phyloP scores from a whole-genome alignment of 2,888 invertebrate genomes.

The Syrista parreyssii region DNA sequence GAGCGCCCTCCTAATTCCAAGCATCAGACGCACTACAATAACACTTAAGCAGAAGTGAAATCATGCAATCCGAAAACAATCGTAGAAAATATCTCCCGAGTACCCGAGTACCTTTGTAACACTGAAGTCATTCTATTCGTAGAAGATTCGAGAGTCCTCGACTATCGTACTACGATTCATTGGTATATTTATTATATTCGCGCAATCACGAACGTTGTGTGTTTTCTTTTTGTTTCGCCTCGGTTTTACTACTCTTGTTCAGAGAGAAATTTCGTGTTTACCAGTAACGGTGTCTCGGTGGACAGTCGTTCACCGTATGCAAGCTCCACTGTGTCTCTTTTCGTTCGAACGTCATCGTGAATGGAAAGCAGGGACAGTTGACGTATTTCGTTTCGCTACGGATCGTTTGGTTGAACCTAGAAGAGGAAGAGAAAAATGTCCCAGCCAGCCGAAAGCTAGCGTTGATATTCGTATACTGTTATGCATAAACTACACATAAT shows the following conservation, averaged over 20 bases:
- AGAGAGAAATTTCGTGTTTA: background rate
- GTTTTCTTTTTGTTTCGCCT: background rate
- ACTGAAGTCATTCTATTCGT: background rate
- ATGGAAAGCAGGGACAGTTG: background rate
- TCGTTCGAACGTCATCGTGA: background rate
- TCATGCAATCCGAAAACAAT: background rate
- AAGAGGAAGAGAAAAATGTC: slow-evolving; percentile 5
- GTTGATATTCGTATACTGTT: slow-evolving; percentile 65
- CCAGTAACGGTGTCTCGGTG: background rate
- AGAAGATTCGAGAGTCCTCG: background rate
- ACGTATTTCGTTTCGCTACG: background rate
- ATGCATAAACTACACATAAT: slow-evolving; percentile 66
- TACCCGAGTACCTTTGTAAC: background rate
- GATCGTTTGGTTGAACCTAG: slow-evolving; percentile 11
- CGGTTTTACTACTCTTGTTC: background rate
- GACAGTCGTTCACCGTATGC: background rate
- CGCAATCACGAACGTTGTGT: background rate
- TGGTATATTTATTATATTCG: background rate
- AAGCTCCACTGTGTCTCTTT: background rate
- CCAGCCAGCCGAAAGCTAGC: slow-evolving; percentile 57
- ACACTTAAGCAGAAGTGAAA: background rate
- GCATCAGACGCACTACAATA: background rate
- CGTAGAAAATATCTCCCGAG: background rate
- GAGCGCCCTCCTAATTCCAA: slow-evolving; percentile 21
- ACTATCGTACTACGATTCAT: background rate